Percentiles rank a stretch among this genome's conserved stretches.
phyloP scores from a whole-genome alignment of 2,113 vertebrate species.

The Poeciliopsis turrubarensis region DNA sequence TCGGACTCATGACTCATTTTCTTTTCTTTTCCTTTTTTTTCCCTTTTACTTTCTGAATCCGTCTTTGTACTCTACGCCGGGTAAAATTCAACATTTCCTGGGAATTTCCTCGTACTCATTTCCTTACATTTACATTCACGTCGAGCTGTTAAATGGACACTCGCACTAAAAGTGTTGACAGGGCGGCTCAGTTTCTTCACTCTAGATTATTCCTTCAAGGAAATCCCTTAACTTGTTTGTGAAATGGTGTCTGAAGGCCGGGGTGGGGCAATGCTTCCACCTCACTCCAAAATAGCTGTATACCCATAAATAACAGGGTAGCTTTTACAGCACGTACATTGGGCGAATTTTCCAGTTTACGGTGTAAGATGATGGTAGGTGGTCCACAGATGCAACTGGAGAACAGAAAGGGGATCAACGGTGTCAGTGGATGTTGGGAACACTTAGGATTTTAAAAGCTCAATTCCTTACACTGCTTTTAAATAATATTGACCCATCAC shows the following conservation, averaged over 20 bases:
- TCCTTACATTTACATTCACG: constrained; percentile 12
- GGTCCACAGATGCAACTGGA: background rate
- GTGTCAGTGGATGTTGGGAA: background rate
- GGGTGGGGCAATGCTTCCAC: constrained; percentile 54
- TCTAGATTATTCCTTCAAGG: constrained; percentile 5
- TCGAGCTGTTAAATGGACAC: background rate
- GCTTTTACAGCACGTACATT: background rate
- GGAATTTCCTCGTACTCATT: constrained; percentile 42
- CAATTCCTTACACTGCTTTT: background rate
- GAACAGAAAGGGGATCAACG: background rate
- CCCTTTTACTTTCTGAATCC: background rate
- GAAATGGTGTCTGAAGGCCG: constrained; percentile 24
- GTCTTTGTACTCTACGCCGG: constrained; percentile 11
- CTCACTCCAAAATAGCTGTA: constrained; percentile 49
- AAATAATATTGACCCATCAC: background rate
- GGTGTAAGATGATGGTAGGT: constrained; percentile 5
- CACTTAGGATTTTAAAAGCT: background rate
- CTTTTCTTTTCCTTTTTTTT: too few species aligned
- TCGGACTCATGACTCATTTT: constrained; percentile 57
- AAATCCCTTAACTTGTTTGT: constrained; percentile 27
- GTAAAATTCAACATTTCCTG: constrained; percentile 24
- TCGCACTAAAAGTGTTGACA: constrained; percentile 6
- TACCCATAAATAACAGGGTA: constrained; percentile 63
- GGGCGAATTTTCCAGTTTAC: constrained; percentile 28
- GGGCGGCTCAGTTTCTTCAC: background rate